Base-by-base conservation (phyloP, 2,888 invertebrate genomes). In the Caenorhabditis zanzibari region DNA sequence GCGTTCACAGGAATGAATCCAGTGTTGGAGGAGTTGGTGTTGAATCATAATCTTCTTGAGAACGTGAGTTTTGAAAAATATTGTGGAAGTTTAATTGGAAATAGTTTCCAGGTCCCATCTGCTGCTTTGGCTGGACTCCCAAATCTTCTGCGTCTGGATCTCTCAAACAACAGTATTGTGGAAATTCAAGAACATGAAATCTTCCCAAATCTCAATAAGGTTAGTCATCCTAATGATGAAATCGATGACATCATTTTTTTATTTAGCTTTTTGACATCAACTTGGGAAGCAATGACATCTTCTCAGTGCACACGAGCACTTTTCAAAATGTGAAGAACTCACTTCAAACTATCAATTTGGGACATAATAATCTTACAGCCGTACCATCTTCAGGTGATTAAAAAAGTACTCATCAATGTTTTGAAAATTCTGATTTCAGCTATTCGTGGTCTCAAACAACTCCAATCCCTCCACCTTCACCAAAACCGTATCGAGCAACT, bases 401-500 rank as follows among this genome's bases (percentile, higher is more conserved):
- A 59, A 14, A 4, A 19, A 16, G 12, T 4, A 38, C 19, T 1
- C 4, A 24, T 58, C 49, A 6, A 22, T 22, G 22, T 9, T 47
- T n/a, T 24, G 2, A 49, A 52, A 19, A 44, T 41, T 28, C 2
- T 7, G 47, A 22, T 83, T 89, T 54, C 82, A 88, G 91, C 92
- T 0, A 86, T 92, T 19, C 90, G 92, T 26, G 92, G 92, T 14
- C 90, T 92, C 84, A 90, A 91, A 49, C 91, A 90, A 49, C 86
- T 92, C 22, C 85, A 90, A 74, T 91, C 92, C 0, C 86, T 92
- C 7, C 92, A 92, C 77, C 66, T 92, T 68, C 91, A 92, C 82
- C 81, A 88, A 74, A 92, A 92, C 64, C 68, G 82, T 32, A 91
- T 92, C 64, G 56, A 79, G 14, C 77, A 85, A 26, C 71, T 92